Evolutionary conservation across 2,888 invertebrate genomes (phyloP), one percentile per base, ranked within the genome.

Genomic region (Phaedon cochleariae): DNA sequence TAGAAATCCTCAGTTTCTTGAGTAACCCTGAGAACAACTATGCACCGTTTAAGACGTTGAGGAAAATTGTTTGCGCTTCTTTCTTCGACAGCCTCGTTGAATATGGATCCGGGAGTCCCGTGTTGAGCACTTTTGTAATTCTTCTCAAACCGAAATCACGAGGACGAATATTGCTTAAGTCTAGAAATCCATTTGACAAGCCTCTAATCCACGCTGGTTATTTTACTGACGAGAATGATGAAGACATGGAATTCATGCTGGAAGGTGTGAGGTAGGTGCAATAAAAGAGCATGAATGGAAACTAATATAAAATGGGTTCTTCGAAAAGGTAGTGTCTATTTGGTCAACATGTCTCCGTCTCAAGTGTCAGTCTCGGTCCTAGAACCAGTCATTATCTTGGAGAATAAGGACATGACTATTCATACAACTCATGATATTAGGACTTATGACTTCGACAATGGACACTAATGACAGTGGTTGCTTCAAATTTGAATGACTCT

Each of bases 141-240:
- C 10, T 79, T 7, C 49, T 76, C 1, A 76, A 76, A 22, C 87
- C 87, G 0, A 85, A 86, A 78, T 87, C 88, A 0, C 84, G 83
- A 48, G 89, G 90, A 15, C 78, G 77, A 64, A 76, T 92, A 2
- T 81, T 84, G 64, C 78, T 92, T 12, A 79, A 79, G 49, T 86
- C 87, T 0, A 80, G 79, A 0, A 80, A 90, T 77, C 89, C 90
- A 0, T 78, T 82, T 29, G 87, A 89, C 2, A 82, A 86, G 59
- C 91, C 91, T 0, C 73, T 85, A 20, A 88, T 92, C 48, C 83
- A 88, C 73, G 84, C 90, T 1, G 90, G 90, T 74, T 92, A 91
- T 78, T 85, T 92, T 22, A 78, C 84, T 0, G 85, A 89, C 15
- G 74, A 81, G 0, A 80, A 84, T 62, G 91, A 82, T 0, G 85